A percentile compares a stretch with the other conserved stretches of the same genome.
Conservation (phyloP, 2,888 invertebrate species). For the Stratiomys singularior region DNA sequence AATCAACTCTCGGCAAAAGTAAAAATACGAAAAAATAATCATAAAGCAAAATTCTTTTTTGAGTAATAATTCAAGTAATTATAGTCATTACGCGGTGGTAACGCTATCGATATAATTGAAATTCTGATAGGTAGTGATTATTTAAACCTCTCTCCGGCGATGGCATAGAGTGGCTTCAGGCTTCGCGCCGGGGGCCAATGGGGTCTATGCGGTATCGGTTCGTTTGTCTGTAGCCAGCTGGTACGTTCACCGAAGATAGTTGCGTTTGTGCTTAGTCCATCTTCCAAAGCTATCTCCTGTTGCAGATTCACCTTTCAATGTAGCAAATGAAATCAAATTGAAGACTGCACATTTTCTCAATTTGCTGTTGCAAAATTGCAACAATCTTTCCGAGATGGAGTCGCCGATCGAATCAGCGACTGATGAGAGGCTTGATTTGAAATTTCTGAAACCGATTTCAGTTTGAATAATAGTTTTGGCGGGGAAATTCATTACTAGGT, state of each 20-base stretch:
- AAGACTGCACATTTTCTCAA: constrained; percentile 1
- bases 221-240: not conserved
- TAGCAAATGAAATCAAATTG: constrained; percentile 36
- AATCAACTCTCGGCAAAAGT: constrained; percentile 33
- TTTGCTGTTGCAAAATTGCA: constrained; percentile 18
- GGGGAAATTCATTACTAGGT: no score
- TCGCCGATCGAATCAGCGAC: not conserved
- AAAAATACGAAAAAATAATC: constrained; percentile 13
- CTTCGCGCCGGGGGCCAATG: not conserved
- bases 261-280: not conserved
- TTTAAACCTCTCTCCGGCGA: constrained; percentile 50
- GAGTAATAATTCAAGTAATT: constrained; percentile 67
- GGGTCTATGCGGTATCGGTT: constrained; percentile 14
- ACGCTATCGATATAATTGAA: constrained; percentile 67
- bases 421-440: constrained; percentile 4
- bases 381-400: not conserved
- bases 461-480: not conserved
- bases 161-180: constrained; percentile 16
- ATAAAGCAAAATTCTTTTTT: constrained; percentile 52
- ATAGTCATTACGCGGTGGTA: constrained; percentile 67
- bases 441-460: not conserved
- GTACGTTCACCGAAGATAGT: not conserved
- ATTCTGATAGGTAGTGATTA: constrained; percentile 67
- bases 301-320: constrained; percentile 11
- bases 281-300: not conserved